Conservation (phyloP, 2,888 invertebrate genomes). For the Netelia inedita region DNA sequence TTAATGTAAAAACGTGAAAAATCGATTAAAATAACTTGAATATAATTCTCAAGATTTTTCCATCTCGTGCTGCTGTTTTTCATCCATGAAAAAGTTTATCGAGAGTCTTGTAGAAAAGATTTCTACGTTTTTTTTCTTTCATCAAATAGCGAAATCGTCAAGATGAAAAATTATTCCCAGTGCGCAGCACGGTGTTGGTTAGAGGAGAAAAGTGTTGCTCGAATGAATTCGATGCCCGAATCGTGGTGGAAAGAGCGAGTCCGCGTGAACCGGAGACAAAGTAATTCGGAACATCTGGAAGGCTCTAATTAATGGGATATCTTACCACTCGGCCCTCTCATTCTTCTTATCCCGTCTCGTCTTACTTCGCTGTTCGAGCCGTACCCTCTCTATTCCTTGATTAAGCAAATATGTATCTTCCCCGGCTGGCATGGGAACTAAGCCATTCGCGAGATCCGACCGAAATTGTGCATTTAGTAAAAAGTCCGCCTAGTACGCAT, state of each 20-base stretch:
- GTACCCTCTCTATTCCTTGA: slow-evolving; percentile 73
- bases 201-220: slow-evolving; percentile 54
- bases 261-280: slow-evolving; percentile 75
- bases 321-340: slow-evolving; percentile 75
- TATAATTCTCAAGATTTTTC: no score
- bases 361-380: slow-evolving; percentile 67
- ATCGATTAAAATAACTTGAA: no score
- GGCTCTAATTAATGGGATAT: slow-evolving; percentile 83
- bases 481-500: neutral
- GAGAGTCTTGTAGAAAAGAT: neutral
- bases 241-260: slow-evolving; percentile 53
- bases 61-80: no score
- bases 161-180: slow-evolving; percentile 58
- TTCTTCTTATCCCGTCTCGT: slow-evolving; percentile 66
- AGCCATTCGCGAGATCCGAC: slow-evolving; percentile 7
- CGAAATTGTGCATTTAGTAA: neutral
- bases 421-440: slow-evolving; percentile 37
- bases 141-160: slow-evolving; percentile 37
- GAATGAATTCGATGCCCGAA: slow-evolving; percentile 56
- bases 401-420: slow-evolving; percentile 80
- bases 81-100: no score
- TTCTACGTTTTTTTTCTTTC: slow-evolving; percentile 14
- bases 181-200: neutral
- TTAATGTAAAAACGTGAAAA: no score
- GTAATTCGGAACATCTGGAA: slow-evolving; percentile 84